These are phyloP conservation scores for Pseudoatta argentina DNA, from an alignment of 1,140 invertebrate species.

Conservation along the genomic window DNA sequence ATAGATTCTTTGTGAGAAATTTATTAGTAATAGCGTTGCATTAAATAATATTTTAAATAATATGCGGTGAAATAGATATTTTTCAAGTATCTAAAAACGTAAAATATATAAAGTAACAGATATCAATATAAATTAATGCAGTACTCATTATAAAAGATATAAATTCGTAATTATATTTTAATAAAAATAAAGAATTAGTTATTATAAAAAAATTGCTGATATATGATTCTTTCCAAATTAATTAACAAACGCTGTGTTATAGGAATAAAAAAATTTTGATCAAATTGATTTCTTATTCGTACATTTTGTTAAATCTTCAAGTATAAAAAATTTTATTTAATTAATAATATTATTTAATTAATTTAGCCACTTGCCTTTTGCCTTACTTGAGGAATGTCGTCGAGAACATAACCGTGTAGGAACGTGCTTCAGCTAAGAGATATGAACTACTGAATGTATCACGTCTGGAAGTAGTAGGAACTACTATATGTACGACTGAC, in stretches of 20 bases:
- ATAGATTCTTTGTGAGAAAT: neutral
- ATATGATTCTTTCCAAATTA: neutral
- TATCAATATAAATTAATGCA: neutral
- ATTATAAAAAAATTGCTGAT: neutral
- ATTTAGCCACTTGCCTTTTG: constrained; percentile 62
- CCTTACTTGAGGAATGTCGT: constrained; percentile 26
- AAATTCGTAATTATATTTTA: constrained; percentile 1
- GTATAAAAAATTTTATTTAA: neutral
- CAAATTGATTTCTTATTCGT: neutral
- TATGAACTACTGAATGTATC: constrained; percentile 42
- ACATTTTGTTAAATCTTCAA: neutral
- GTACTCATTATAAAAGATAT: neutral
- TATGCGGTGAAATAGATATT: no score
- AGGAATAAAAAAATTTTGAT: neutral
- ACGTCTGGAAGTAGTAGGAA: constrained; percentile 71
- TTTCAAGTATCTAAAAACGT: neutral
- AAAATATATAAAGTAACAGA: neutral
- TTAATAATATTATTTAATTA: neutral
- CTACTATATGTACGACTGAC: constrained; percentile 73
- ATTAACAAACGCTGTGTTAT: neutral
- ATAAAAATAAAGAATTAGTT: neutral
- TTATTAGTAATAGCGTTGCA: neutral
- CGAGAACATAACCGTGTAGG: constrained; percentile 42
- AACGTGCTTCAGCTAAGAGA: constrained; percentile 26
- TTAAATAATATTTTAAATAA: neutral